Conservation (phyloP, 64 coral and sea anemone species). For the Pocillopora damicornis region DNA sequence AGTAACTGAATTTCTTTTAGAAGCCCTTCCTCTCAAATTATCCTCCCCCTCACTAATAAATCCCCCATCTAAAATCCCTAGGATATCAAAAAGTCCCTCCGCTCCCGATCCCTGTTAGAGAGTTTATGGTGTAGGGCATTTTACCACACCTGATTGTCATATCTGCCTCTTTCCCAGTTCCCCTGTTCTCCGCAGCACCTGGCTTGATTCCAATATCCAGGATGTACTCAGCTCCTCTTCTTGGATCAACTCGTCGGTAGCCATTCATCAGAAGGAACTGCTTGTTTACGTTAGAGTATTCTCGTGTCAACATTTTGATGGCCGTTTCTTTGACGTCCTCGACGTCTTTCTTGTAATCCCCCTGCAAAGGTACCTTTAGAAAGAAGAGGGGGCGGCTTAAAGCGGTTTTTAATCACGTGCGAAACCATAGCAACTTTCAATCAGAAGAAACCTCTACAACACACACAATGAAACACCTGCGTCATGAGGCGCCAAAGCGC, state of each 20-base stretch:
- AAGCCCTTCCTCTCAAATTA: too few species aligned
- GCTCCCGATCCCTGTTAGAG: too few species aligned
- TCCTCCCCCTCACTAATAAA: too few species aligned
- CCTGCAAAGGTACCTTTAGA: slow-evolving; percentile 51
- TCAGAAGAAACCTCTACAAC: too few species aligned
- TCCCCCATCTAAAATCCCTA: too few species aligned
- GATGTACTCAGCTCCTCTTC: slow-evolving; percentile 88
- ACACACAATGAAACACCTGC: too few species aligned
- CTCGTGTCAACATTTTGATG: slow-evolving; percentile 81
- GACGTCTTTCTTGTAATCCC: slow-evolving; percentile 84
- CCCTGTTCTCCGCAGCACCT: background rate
- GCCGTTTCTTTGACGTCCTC: slow-evolving; percentile 79
- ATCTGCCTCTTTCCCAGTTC: slow-evolving; percentile 27
- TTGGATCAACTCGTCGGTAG: slow-evolving; percentile 85
- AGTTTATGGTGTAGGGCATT: background rate
- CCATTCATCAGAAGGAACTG: slow-evolving; percentile 73
- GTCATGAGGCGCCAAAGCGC: background rate
- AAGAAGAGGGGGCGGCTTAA: background rate
- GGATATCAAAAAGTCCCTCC: too few species aligned
- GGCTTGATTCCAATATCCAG: slow-evolving; percentile 81
- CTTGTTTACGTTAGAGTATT: slow-evolving; percentile 44
- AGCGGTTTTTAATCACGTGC: background rate
- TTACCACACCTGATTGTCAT: background rate
- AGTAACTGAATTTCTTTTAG: too few species aligned
- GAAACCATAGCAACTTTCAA: too few species aligned